A percentile compares a stretch with the other conserved stretches of the same genome.
Conservation (phyloP, 1,140 invertebrate species). For the Temnothorax longispinosus region DNA sequence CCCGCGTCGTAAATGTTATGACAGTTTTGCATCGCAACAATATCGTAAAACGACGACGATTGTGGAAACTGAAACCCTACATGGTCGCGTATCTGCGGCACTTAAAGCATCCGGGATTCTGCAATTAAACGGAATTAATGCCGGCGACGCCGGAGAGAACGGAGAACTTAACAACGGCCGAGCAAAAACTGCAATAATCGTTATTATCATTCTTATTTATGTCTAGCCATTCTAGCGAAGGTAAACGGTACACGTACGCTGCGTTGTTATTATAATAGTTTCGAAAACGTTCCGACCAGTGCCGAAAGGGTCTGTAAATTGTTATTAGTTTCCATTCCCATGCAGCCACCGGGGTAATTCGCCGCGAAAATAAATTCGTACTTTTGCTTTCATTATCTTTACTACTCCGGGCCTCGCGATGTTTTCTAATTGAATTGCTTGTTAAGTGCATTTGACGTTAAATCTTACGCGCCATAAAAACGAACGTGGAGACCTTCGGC, state of each 20-base stretch:
- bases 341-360: constrained; percentile 29
- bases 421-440: constrained; percentile 77
- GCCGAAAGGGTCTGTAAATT: constrained; percentile 31
- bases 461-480: constrained; percentile 70
- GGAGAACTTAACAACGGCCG: constrained; percentile 38
- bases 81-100: background rate
- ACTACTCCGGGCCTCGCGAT: constrained; percentile 59
- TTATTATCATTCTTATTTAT: constrained; percentile 58
- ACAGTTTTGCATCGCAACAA: constrained; percentile 22
- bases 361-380: constrained; percentile 32
- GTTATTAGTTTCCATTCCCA: constrained; percentile 41
- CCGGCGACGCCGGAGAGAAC: constrained; percentile 9
- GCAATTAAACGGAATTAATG: constrained; percentile 48
- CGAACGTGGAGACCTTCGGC: constrained; percentile 58
- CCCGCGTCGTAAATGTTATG: constrained; percentile 25
- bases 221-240: constrained; percentile 12
- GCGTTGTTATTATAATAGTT: background rate
- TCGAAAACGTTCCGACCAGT: constrained; percentile 5
- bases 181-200: constrained; percentile 18
- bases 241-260: background rate
- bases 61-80: background rate
- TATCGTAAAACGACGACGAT: constrained; percentile 18
- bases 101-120: constrained; percentile 11
- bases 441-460: constrained; percentile 74
- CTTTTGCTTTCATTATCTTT: constrained; percentile 66